Evolutionary conservation across 1,140 invertebrate species (phyloP).

Genomic region (Laodelphax striatellus): DNA sequence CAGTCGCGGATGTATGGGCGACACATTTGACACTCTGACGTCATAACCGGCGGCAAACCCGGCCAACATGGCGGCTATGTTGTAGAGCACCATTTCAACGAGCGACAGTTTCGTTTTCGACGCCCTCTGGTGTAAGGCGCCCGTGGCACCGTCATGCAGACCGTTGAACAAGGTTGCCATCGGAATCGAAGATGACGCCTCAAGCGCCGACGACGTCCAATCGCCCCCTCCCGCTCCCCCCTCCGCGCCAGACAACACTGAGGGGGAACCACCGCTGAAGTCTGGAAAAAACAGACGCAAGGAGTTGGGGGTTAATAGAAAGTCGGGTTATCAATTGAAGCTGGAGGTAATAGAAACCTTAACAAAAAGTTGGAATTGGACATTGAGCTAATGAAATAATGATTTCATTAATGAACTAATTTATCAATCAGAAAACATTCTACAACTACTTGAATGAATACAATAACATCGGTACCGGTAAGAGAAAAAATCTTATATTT

Average conservation of each 20-base stretch:
- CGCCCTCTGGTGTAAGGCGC: conserved; percentile 38
- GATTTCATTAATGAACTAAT: too few relatives aligned
- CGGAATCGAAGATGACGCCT: not conserved
- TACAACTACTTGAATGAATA: too few relatives aligned
- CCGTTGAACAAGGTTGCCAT: conserved; percentile 11
- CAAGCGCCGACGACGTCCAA: not conserved
- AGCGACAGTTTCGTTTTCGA: conserved; percentile 61
- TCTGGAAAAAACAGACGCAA: not conserved
- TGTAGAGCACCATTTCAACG: conserved; percentile 74
- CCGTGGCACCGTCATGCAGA: conserved; percentile 13
- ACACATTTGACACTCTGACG: conserved; percentile 74
- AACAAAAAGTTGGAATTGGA: too few relatives aligned
- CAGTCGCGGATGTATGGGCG: conserved; percentile 66
- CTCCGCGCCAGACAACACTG: too few relatives aligned
- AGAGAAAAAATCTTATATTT: too few relatives aligned
- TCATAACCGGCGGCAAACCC: conserved; percentile 83
- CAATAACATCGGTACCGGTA: too few relatives aligned
- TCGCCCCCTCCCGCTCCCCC: too few relatives aligned
- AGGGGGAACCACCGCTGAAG: not conserved
- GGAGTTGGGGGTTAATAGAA: not conserved
- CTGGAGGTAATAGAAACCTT: too few relatives aligned
- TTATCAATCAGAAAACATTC: too few relatives aligned
- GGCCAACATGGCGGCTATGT: conserved; percentile 80
- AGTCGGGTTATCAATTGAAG: too few relatives aligned
- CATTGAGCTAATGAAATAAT: too few relatives aligned